These are phyloP conservation scores for Calephelis perditalis DNA, from an alignment of 2,888 invertebrate species.

Conservation along the genomic window DNA sequence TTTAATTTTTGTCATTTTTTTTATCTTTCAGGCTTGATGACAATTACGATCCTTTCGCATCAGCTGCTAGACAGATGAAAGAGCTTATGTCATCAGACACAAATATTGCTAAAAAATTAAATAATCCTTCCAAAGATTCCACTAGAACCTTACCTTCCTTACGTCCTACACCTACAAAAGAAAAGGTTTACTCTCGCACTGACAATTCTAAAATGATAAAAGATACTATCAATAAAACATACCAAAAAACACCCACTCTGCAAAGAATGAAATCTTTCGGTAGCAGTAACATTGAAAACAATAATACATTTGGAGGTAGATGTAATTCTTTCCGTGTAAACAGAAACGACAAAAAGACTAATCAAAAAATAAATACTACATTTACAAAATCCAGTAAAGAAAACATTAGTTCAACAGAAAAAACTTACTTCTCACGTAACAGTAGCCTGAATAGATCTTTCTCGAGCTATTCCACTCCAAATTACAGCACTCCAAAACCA, in stretches of 20 bases:
- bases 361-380: slow-evolving; percentile 65
- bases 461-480: slow-evolving; percentile 62
- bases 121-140: slow-evolving; percentile 59
- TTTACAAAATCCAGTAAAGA: slow-evolving; percentile 73
- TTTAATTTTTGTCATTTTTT: slow-evolving; percentile 17
- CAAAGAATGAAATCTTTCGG: slow-evolving; percentile 75
- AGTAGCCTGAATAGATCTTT: slow-evolving; percentile 64
- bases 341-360: slow-evolving; percentile 64
- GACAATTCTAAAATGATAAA: slow-evolving; percentile 69
- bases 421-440: slow-evolving; percentile 57
- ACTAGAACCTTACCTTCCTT: slow-evolving; percentile 65
- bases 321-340: slow-evolving; percentile 69
- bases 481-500: slow-evolving; percentile 65
- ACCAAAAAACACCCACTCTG: slow-evolving; percentile 71
- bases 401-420: slow-evolving; percentile 60
- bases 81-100: slow-evolving; percentile 86
- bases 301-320: slow-evolving; percentile 56
- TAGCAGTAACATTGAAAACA: slow-evolving; percentile 59
- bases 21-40: slow-evolving; percentile 68
- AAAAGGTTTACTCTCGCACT: slow-evolving; percentile 50
- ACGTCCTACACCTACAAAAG: slow-evolving; percentile 49
- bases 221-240: slow-evolving; percentile 71
- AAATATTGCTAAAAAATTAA: slow-evolving; percentile 64
- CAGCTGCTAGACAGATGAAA: slow-evolving; percentile 89
- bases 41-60: slow-evolving; percentile 86